Evolutionary conservation across 2,888 invertebrate species (phyloP), one percentile per base, ranked within the genome.

Genomic region (Sialis fuliginosa): DNA sequence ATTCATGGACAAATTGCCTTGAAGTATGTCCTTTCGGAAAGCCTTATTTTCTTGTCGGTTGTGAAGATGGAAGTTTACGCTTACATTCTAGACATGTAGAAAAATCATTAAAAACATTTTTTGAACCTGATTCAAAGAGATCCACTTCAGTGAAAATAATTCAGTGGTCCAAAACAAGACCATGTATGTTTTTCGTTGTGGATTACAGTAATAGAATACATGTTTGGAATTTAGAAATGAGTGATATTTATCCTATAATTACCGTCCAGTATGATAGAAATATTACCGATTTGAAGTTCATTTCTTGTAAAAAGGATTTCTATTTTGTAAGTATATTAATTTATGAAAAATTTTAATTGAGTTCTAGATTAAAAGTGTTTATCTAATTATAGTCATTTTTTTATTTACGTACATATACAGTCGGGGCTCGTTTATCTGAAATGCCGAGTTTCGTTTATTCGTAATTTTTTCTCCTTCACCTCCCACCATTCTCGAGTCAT

Each of bases 151-250:
- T 73, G 33, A 64, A 63, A 51, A 55, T 58, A 4, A 55, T 75
- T 6, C 68, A 69, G 53, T 74, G 74, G 74, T 74, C 72, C 1
- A 62, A 59, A 45, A 65, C 67, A 9, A 68, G 65, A 54, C 71
- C 73, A 1, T 68, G 69, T 48, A 62, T 67, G 13, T 62, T 74
- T 54, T 74, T 68, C 52, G 62, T 65, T 10, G 60, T 70, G 50
- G 71, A 72, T 55, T 55, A 57, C 30, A 53, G 48, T 37, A 67
- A 62, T 53, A 66, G 64, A 34, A 61, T 74, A 40, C 65, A 71
- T 49, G 57, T 72, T 35, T 75, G 74, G 74, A 65, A 75, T 57
- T 59, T 75, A 50, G 62, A 62, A 46, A 61, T 60, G 42, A 71
- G 69, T 51, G 72, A 72, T 54, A 63, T 69, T 51, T 61, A 61